Percentiles rank a stretch among this genome's conserved stretches.
Conservation (phyloP, 2,113 vertebrate species). For the Lichenostomus cassidix region DNA sequence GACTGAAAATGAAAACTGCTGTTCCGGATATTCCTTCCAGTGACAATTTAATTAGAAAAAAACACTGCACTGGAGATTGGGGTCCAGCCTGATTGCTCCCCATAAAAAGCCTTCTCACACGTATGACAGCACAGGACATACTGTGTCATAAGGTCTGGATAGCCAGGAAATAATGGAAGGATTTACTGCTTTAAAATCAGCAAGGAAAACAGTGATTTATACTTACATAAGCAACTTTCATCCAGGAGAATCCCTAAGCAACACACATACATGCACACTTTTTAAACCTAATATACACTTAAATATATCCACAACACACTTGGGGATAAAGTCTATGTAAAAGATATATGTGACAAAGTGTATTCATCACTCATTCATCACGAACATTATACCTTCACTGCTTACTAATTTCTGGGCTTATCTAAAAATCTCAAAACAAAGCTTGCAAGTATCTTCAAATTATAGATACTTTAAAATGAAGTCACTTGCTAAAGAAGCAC, state of each 20-base stretch:
- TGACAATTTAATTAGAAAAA: constrained; percentile 71
- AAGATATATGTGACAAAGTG: neutral
- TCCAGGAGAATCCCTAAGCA: constrained; percentile 25
- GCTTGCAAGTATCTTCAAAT: neutral
- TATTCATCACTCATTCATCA: neutral
- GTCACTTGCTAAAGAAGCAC: neutral
- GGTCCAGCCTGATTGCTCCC: constrained; percentile 59
- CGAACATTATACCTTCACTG: neutral
- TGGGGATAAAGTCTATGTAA: neutral
- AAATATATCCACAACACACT: neutral
- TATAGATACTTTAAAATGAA: neutral
- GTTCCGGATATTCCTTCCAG: constrained; percentile 52
- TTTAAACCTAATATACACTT: neutral
- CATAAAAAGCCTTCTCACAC: constrained; percentile 64
- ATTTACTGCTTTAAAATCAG: constrained; percentile 59
- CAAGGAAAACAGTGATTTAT: constrained; percentile 54
- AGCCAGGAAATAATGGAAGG: constrained; percentile 59
- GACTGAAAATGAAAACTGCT: constrained; percentile 63
- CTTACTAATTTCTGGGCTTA: neutral
- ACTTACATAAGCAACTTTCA: constrained; percentile 60
- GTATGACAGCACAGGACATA: neutral
- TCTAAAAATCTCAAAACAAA: constrained; percentile 8
- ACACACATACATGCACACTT: neutral
- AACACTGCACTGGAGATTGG: neutral
- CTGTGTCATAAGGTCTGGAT: constrained; percentile 37